Evolutionary conservation across 2,888 invertebrate genomes (phyloP), one percentile per base, ranked within the genome.

Genomic region (Cosmia trapezina): DNA sequence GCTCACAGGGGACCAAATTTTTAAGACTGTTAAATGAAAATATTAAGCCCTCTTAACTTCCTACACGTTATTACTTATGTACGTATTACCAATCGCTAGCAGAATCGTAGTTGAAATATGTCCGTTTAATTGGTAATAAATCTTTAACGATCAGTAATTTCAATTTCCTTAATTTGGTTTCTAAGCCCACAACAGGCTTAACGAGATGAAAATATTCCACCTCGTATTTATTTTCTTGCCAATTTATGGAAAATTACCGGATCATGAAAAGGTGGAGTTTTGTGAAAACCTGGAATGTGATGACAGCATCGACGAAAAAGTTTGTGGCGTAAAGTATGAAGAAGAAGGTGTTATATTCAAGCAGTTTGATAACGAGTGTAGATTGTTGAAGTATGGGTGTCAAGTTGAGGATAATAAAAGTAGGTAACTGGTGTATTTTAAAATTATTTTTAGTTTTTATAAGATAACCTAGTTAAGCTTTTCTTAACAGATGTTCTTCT

Each of bases 301-400:
- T 37, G 85, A 80, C 19, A 67, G 67, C 9, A 60, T 64, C 2
- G 56, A 77, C 4, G 61, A 62, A 0, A 75, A 67, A 45, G 93
- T 93, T 1, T 95, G 95, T 78, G 95, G 94, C 0, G 81, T 93
- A 0, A 88, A 90, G 22, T 82, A 84, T 3, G 90, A 91, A 54
- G 86, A 86, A 0, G 82, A 85, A 0, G 89, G 89, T 0, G 87
- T 88, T 49, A 83, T 85, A 0, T 71, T 93, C 11, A 93, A 86
- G 73, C 17, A 90, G n/a, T 95, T 95, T 82, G 82, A 90, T 37
- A 93, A 90, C 66, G 93, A 93, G 82, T 95, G 95, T 77, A 86
- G 89, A 12, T 80, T 95, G 51, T 64, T 93, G 41, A 88, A 89
- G 64, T 92, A 89, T 80, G 94, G 93, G 0, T 95, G 95, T 76